These are phyloP conservation scores for Sebastes goodei DNA, from an alignment of 2,797 vertebrate species.

Conservation along the genomic window DNA sequence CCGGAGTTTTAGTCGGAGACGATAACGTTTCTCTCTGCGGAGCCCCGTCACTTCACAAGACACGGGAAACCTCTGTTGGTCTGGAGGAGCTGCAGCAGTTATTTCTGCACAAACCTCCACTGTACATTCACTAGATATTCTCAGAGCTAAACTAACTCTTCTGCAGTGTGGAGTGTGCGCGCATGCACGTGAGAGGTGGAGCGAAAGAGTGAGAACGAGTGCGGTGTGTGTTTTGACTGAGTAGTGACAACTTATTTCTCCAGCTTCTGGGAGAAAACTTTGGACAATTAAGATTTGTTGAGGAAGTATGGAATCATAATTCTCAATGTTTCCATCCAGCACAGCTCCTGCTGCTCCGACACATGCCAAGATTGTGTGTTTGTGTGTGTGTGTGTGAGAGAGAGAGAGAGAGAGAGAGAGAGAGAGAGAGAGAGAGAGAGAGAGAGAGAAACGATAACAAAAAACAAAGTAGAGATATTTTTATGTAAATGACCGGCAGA, in stretches of 20 bases:
- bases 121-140: no score
- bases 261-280: neutral
- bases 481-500: neutral
- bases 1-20: no score
- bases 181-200: no score
- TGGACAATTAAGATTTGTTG: slow-evolving; percentile 8
- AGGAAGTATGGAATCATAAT: slow-evolving; percentile 20
- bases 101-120: no score
- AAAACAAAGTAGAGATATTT: neutral
- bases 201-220: no score
- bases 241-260: neutral
- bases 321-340: slow-evolving; percentile 9
- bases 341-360: neutral
- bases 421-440: no score
- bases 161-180: no score
- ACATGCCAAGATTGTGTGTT: neutral
- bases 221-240: neutral
- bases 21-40: no score
- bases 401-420: neutral
- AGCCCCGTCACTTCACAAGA: no score
- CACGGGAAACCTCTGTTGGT: no score
- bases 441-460: neutral
- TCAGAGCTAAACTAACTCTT: no score
- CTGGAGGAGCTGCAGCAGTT: no score
- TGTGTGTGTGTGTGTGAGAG: neutral